phyloP scores from a whole-genome alignment of 1,140 invertebrate species.

The Tetragnatha versicolor region DNA sequence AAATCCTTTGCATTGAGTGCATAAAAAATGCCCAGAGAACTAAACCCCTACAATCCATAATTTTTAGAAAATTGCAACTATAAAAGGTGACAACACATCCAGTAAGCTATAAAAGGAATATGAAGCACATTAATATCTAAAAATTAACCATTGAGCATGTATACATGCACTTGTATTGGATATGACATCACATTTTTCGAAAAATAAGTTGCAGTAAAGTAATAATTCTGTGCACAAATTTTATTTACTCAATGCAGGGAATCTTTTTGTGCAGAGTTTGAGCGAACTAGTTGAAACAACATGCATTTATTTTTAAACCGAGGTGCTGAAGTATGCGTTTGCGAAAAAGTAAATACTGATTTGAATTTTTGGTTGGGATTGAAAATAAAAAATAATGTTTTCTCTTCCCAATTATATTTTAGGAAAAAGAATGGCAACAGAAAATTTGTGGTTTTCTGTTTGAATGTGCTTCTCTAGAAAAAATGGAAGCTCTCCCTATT shows the following conservation, averaged over 20 bases:
- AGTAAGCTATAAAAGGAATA: too few species aligned
- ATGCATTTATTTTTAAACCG: background rate
- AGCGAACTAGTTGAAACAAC: background rate
- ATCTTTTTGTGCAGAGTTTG: background rate
- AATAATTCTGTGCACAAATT: too few species aligned
- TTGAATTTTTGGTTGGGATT: background rate
- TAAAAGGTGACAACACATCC: too few species aligned
- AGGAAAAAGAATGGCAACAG: conserved; percentile 67
- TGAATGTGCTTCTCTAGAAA: conserved; percentile 86
- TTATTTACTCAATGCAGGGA: background rate
- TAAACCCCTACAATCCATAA: too few species aligned
- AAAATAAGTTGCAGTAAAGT: too few species aligned
- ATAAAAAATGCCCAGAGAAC: background rate
- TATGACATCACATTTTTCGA: too few species aligned
- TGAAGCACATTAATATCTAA: too few species aligned
- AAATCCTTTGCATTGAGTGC: background rate
- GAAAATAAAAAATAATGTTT: background rate
- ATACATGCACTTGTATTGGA: too few species aligned
- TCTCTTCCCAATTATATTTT: background rate
- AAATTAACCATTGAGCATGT: too few species aligned
- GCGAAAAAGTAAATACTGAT: too few species aligned
- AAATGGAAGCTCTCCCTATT: conserved; percentile 75
- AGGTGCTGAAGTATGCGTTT: background rate
- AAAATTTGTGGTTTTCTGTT: conserved; percentile 79
- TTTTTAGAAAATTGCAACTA: too few species aligned